Conservation (phyloP, 1,140 invertebrate genomes). For the Drosophila lini region DNA sequence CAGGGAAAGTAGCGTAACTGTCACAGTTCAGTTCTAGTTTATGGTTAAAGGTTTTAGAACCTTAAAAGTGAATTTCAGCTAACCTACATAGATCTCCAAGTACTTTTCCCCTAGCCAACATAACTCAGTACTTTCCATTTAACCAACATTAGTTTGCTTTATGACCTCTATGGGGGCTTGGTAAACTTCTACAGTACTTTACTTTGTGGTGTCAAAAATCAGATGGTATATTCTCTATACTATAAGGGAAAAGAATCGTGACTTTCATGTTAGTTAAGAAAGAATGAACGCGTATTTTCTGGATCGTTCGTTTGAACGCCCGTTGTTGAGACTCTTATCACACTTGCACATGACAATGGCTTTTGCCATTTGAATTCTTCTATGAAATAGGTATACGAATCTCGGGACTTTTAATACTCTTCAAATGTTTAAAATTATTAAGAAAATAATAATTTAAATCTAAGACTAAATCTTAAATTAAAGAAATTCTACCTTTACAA, state of each 20-base stretch:
- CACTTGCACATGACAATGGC: slow-evolving; percentile 20
- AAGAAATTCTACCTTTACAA: no score
- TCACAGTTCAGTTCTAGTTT: slow-evolving; percentile 34
- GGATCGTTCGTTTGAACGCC: slow-evolving; percentile 27
- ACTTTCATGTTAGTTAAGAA: slow-evolving; percentile 11
- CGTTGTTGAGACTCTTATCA: slow-evolving; percentile 33
- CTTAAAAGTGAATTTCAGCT: slow-evolving; percentile 49
- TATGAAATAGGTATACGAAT: background rate
- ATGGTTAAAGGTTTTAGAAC: slow-evolving; percentile 22
- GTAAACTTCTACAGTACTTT: background rate
- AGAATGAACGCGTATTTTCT: slow-evolving; percentile 23
- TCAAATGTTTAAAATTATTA: background rate
- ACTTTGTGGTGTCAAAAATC: slow-evolving; percentile 1
- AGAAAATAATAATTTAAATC: background rate
- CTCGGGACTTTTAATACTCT: background rate
- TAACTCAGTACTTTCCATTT: slow-evolving; percentile 36
- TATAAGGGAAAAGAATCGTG: background rate
- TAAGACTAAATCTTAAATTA: no score
- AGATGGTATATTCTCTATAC: background rate
- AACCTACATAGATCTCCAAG: slow-evolving; percentile 15
- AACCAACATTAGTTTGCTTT: background rate
- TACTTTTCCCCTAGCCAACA: slow-evolving; percentile 2
- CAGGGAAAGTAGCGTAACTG: slow-evolving; percentile 50
- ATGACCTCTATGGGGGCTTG: slow-evolving; percentile 1
- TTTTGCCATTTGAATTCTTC: slow-evolving; percentile 24